These are phyloP conservation scores for Argopecten irradians DNA, from an alignment of 1,140 invertebrate species.

Conservation along the genomic window DNA sequence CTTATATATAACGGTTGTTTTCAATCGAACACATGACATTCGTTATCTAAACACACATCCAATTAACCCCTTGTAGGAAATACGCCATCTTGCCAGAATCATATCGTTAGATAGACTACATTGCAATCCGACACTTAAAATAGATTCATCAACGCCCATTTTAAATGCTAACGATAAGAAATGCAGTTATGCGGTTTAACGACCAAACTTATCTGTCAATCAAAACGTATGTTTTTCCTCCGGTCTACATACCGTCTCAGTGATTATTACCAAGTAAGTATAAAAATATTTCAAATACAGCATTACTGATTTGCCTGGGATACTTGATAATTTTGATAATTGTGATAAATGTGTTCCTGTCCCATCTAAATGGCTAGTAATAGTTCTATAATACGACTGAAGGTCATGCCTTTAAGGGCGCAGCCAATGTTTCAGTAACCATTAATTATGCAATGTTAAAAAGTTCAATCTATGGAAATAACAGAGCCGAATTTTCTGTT, in stretches of 20 bases:
- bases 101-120: slow-evolving; percentile 8
- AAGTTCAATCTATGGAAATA: too few species aligned
- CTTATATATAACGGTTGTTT: neutral
- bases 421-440: too few species aligned
- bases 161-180: neutral
- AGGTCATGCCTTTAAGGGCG: too few species aligned
- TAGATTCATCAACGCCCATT: neutral
- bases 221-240: neutral
- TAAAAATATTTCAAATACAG: neutral
- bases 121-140: neutral
- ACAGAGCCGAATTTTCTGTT: too few species aligned
- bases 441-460: too few species aligned
- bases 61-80: neutral
- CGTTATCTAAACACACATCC: neutral
- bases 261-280: neutral
- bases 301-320: too few species aligned
- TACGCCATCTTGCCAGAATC: neutral
- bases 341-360: too few species aligned
- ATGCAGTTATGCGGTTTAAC: neutral
- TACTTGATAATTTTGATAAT: too few species aligned
- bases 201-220: neutral
- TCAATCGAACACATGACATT: neutral
- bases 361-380: too few species aligned
- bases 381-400: too few species aligned
- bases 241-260: neutral